Percentiles rank a stretch among this genome's conserved stretches.
Conservation (phyloP, 1,140 invertebrate genomes). For the Latrodectus geometricus region DNA sequence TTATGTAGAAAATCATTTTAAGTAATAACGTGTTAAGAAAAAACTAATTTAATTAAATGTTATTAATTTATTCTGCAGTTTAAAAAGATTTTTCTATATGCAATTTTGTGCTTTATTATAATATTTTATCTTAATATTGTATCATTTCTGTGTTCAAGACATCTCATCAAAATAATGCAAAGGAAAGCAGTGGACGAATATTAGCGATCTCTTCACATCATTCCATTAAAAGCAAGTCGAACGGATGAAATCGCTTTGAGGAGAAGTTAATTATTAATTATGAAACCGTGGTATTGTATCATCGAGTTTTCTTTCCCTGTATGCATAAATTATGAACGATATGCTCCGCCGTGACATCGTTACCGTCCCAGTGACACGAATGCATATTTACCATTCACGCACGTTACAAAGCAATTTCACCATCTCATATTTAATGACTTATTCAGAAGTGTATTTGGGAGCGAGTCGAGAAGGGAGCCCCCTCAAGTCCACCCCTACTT, state of each 20-base stretch:
- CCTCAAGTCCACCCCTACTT: background rate
- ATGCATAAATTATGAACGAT: slow-evolving; percentile 42
- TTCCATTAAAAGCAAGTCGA: background rate
- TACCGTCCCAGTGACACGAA: background rate
- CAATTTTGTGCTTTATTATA: too few relatives aligned
- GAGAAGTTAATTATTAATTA: slow-evolving; percentile 50
- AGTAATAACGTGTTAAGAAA: too few relatives aligned
- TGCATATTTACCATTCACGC: slow-evolving; percentile 36
- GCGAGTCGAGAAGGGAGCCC: background rate
- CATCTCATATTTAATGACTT: slow-evolving; percentile 25
- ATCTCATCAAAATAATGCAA: too few relatives aligned
- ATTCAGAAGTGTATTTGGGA: slow-evolving; percentile 18
- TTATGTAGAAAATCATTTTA: too few relatives aligned
- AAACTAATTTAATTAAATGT: too few relatives aligned
- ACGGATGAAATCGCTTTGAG: background rate
- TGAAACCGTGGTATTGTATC: slow-evolving; percentile 38
- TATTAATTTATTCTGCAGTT: too few relatives aligned
- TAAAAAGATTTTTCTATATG: too few relatives aligned
- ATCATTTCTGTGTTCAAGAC: too few relatives aligned
- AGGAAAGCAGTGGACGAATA: too few relatives aligned
- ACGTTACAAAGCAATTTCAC: slow-evolving; percentile 23
- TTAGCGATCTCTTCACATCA: too few relatives aligned
- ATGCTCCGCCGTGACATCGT: background rate
- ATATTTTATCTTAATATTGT: too few relatives aligned
- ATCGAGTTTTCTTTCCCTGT: slow-evolving; percentile 33